phyloP scores from a whole-genome alignment of 2,113 vertebrate genomes.

The Podilymbus podiceps region DNA sequence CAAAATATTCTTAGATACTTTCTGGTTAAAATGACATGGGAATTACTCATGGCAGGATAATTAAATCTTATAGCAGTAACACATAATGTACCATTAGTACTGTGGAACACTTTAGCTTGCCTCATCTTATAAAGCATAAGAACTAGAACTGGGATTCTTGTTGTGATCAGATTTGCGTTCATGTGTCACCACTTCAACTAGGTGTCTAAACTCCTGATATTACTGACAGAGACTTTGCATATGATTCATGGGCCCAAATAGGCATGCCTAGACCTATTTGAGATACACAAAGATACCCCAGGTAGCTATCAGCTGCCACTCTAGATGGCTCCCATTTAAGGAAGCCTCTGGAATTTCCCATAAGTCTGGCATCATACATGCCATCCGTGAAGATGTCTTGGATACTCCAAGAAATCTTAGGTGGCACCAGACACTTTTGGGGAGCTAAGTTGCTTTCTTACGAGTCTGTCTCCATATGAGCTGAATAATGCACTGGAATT shows the following conservation, averaged over 20 bases:
- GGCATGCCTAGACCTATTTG: neutral
- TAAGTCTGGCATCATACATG: neutral
- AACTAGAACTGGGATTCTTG: neutral
- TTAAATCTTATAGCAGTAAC: neutral
- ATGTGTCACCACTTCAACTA: neutral
- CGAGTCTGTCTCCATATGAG: neutral
- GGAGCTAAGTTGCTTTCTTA: neutral
- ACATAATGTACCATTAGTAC: neutral
- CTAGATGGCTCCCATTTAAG: neutral
- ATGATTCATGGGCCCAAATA: neutral
- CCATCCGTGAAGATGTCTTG: neutral
- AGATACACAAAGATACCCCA: neutral
- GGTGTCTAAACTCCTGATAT: neutral
- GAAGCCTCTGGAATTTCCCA: neutral
- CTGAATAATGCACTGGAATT: neutral
- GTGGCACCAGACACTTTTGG: neutral
- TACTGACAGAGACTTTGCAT: neutral
- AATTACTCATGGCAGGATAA: neutral
- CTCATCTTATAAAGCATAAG: neutral
- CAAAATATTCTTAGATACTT: neutral
- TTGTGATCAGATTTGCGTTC: neutral
- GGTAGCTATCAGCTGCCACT: neutral
- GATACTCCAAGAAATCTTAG: neutral
- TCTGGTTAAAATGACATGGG: neutral
- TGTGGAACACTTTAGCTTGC: neutral